These are phyloP conservation scores for Caradrina clavipalpis DNA, from an alignment of 2,888 invertebrate species.

Conservation along the genomic window DNA sequence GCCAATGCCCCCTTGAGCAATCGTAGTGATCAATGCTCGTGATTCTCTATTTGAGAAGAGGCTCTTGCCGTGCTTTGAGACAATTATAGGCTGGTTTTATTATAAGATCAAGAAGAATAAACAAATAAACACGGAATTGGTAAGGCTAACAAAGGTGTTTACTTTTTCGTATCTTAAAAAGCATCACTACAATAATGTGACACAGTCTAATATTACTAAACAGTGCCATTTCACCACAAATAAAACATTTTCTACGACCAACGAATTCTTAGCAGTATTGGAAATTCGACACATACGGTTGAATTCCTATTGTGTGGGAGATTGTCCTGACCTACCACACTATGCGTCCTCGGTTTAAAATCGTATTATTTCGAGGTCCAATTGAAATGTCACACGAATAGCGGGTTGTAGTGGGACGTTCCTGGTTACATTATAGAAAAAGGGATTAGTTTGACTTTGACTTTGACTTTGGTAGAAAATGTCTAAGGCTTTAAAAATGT, in stretches of 20 bases:
- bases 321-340: conserved; percentile 38
- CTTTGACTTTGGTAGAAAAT: too few relatives aligned
- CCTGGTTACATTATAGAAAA: conserved; percentile 19
- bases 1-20: too few relatives aligned
- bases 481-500: too few relatives aligned
- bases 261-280: conserved; percentile 31
- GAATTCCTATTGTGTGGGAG: conserved; percentile 38
- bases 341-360: conserved; percentile 52
- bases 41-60: too few relatives aligned
- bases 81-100: too few relatives aligned
- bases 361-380: conserved; percentile 65
- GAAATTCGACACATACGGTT: conserved; percentile 35
- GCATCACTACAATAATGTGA: too few relatives aligned
- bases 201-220: neutral
- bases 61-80: too few relatives aligned
- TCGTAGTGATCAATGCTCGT: too few relatives aligned
- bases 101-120: too few relatives aligned
- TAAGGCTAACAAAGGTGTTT: too few relatives aligned
- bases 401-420: conserved; percentile 35
- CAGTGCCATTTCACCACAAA: conserved; percentile 11
- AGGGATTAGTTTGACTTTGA: neutral
- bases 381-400: conserved; percentile 61
- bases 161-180: too few relatives aligned
- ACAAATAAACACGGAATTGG: too few relatives aligned
- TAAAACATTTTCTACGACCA: conserved; percentile 15